Base-by-base conservation (phyloP, 1,140 invertebrate species). In the Lasaia peninsularis region DNA sequence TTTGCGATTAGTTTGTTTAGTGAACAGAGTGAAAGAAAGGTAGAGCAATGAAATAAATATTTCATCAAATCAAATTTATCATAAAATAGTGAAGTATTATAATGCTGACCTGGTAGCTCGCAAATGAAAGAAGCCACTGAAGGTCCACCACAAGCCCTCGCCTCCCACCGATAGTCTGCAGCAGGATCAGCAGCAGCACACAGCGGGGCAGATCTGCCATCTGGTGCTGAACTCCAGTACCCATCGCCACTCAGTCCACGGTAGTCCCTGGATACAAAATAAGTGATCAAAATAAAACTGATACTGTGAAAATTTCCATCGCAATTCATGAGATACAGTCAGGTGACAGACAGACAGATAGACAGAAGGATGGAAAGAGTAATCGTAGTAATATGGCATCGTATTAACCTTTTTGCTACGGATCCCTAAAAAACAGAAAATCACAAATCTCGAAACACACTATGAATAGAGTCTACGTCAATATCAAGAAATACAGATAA, bases 81-180 rank as follows among this genome's bases (percentile, higher is more conserved):
- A 28, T 28, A 28, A 28, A 4, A 0, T 28, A 6, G 24, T 28
- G 8, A 28, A 4, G 1, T 1, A 16, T 20, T 32, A 1, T 28
- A 52, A 49, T 40, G 12, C 16, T 80, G 89, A 94, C 94, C 93
- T 68, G 93, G 92, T 68, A 94, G 86, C 89, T 94, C 93, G 76
- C 94, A 94, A 48, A 94, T 92, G 74, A 94, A 94, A 14, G 94
- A 93, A 1, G 93, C 93, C 0, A 93, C 91, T 57, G 93, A 92
- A 0, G 93, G 93, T n/a, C 93, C 93, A 1, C 93, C 93, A 64
- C 94, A 94, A 8, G 92, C 90, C 12, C 93, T 83, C 0, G 92
- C 91, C 65, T 93, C 91, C 94, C 94, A 94, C 53, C 93, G 91
- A 75, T 92, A 94, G 75, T 94, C 93, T 1, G 92, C 90, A 2